A percentile compares a stretch with the other conserved stretches of the same genome.
Evolutionary conservation across 2,797 vertebrate genomes (phyloP).

Genomic region (Sebastes miniatus): DNA sequence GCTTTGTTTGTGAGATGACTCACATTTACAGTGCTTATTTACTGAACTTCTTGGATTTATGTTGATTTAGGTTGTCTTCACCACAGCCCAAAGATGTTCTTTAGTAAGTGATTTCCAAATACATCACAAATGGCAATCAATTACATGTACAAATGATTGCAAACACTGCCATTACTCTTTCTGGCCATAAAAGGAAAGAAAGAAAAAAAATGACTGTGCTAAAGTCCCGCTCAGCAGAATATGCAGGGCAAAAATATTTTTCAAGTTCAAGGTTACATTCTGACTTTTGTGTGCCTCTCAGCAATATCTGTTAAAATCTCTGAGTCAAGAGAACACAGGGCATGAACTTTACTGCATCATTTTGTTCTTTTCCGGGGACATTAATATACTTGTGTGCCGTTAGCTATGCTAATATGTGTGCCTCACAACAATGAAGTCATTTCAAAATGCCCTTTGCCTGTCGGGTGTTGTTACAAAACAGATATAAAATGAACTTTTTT

Average conservation of each 20-base stretch:
- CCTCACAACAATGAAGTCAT: slow-evolving; percentile 36
- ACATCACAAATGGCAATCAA: not conserved
- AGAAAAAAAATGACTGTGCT: not conserved
- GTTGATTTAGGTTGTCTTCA: not conserved
- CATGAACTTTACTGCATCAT: slow-evolving; percentile 38
- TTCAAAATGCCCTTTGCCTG: slow-evolving; percentile 16
- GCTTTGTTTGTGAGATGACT: not conserved
- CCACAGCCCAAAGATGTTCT: not conserved
- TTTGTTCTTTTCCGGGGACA: slow-evolving; percentile 47
- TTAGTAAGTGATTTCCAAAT: not conserved
- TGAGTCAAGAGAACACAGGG: slow-evolving; percentile 21
- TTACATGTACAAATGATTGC: not conserved
- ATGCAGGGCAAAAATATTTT: not conserved
- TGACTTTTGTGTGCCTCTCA: slow-evolving; percentile 21
- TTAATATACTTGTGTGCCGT: slow-evolving; percentile 12
- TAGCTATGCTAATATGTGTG: slow-evolving; percentile 24
- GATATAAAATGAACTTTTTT: slow-evolving; percentile 13
- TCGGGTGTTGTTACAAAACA: slow-evolving; percentile 26
- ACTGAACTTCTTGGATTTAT: not conserved
- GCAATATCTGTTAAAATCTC: slow-evolving; percentile 8
- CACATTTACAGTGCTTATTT: not conserved
- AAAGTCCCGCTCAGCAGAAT: not conserved
- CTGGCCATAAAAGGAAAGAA: not conserved
- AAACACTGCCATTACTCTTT: not conserved
- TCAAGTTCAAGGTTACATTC: not conserved